Base-by-base conservation (phyloP, 2,797 vertebrate species). In the Agapornis canus region DNA sequence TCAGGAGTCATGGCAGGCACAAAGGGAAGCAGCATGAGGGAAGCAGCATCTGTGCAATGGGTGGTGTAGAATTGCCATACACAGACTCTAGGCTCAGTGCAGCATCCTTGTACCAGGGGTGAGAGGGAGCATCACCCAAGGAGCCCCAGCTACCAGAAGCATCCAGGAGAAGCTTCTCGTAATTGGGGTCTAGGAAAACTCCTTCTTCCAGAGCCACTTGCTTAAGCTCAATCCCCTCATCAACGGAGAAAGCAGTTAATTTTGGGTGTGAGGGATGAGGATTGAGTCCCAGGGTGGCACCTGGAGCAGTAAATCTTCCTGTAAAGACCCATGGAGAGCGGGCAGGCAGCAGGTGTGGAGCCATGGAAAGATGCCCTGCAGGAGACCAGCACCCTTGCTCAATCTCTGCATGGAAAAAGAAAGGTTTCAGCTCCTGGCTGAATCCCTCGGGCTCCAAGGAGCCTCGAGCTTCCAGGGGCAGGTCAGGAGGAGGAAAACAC, bases 371-470 rank as follows among this genome's bases (percentile, higher is more conserved):
- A 31, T 1, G 1, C 16, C 45, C 54, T 21, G 32, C 1, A 25
- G 48, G 68, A 56, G 48, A 40, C 13, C 6, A 2, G 31, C 86
- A 73, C 60, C 72, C 83, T 78, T 19, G 39, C 70, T 72, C 8
- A 2, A 2, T n/a, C 82, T 64, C 78, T 64, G 52, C 45, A 0
- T 23, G 60, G 2, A 4, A 40, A 35, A 80, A 49, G 26, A 85
- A 85, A 93, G 69, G 5, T 81, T 77, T 48, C 68, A 66, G 65
- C 60, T 72, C 79, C 84, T 47, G 75, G 32, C 89, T 68, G 71
- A 80, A 87, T 57, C 90, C 78, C 96, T 75, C 2, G 2, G 89
- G 86, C 82, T 92, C 84, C 5, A 0, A 29, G 78, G 60, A 89
- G 54, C 84, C 79, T 81, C 0, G 1, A 48, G 86, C 83, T 94